Conservation (phyloP, 1,140 invertebrate species). For the Leptoteleia sp. region DNA sequence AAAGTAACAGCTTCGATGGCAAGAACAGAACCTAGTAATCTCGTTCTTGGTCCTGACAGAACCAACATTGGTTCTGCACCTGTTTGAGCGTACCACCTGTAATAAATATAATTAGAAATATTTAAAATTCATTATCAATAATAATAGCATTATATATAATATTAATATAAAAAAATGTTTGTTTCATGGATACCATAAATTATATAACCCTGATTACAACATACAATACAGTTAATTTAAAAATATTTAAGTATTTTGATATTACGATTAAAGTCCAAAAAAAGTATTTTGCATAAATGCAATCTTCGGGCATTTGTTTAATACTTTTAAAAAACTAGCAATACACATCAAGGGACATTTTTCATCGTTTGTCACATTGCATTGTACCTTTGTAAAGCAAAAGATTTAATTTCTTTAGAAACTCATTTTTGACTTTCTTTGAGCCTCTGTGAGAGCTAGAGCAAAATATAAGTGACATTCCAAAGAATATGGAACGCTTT, state of each 20-base stretch:
- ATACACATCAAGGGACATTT: slow-evolving; percentile 17
- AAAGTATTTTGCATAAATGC: neutral
- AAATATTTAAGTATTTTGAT: too few species aligned
- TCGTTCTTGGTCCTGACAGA: slow-evolving; percentile 84
- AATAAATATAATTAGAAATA: too few species aligned
- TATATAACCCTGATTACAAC: too few species aligned
- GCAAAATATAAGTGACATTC: slow-evolving; percentile 49
- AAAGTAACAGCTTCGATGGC: slow-evolving; percentile 87
- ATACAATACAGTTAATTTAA: too few species aligned
- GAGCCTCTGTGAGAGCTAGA: slow-evolving; percentile 25
- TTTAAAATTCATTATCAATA: too few species aligned
- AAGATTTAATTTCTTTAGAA: slow-evolving; percentile 52
- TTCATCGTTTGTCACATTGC: too few species aligned
- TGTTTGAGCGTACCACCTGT: slow-evolving; percentile 86
- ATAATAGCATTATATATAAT: too few species aligned
- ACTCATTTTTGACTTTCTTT: slow-evolving; percentile 58
- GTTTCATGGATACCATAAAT: too few species aligned
- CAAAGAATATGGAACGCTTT: slow-evolving; percentile 59
- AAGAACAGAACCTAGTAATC: slow-evolving; percentile 85
- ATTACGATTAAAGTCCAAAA: too few species aligned
- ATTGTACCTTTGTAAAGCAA: too few species aligned
- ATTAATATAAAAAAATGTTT: too few species aligned
- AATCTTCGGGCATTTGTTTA: neutral
- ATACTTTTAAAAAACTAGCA: slow-evolving; percentile 8
- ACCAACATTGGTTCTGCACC: slow-evolving; percentile 85